phyloP scores from a whole-genome alignment of 2,888 invertebrate genomes.

The Palloptera scutellata region DNA sequence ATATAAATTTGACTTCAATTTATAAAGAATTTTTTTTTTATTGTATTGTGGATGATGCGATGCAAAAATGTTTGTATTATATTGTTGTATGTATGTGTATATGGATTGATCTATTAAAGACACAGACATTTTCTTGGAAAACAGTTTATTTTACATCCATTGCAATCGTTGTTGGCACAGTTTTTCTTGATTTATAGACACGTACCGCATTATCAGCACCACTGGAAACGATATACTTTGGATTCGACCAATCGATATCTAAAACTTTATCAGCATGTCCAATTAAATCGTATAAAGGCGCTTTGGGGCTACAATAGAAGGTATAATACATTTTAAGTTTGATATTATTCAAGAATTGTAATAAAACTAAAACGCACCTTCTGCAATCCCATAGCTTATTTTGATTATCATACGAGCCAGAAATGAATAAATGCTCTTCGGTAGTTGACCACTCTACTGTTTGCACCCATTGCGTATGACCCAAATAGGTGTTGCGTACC shows the following conservation, averaged over 20 bases:
- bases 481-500: slow-evolving; percentile 85
- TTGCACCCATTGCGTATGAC: slow-evolving; percentile 91
- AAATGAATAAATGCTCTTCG: slow-evolving; percentile 85
- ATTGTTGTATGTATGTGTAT: background rate
- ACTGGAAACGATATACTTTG: slow-evolving; percentile 86
- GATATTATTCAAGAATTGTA: slow-evolving; percentile 8
- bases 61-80: too few relatives aligned
- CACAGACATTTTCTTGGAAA: slow-evolving; percentile 31
- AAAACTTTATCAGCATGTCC: slow-evolving; percentile 95
- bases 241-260: slow-evolving; percentile 93
- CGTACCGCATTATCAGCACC: slow-evolving; percentile 93
- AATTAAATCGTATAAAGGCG: slow-evolving; percentile 88
- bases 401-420: slow-evolving; percentile 89
- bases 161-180: slow-evolving; percentile 38
- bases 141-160: slow-evolving; percentile 31
- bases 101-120: slow-evolving; percentile 2
- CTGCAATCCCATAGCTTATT: slow-evolving; percentile 96
- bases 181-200: slow-evolving; percentile 75
- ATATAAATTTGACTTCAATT: too few relatives aligned
- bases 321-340: slow-evolving; percentile 7
- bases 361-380: slow-evolving; percentile 68
- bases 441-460: slow-evolving; percentile 87
- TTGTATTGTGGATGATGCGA: too few relatives aligned
- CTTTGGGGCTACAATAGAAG: slow-evolving; percentile 76
- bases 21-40: too few relatives aligned